A percentile compares a stretch with the other conserved stretches of the same genome.
phyloP scores from a whole-genome alignment of 2,888 invertebrate genomes.

The Cactoblastis cactorum region DNA sequence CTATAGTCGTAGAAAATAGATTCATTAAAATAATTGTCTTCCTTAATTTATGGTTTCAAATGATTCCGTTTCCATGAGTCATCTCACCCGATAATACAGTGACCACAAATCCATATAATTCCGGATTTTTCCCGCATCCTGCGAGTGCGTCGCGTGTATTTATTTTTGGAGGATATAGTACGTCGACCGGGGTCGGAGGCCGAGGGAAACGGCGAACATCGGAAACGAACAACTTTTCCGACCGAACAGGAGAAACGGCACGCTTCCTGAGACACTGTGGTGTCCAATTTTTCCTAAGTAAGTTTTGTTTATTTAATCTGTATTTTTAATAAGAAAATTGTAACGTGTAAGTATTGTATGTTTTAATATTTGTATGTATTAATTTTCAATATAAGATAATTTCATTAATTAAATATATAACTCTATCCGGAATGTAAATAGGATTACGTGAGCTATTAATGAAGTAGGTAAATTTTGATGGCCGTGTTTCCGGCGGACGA shows the following conservation, averaged over 20 bases:
- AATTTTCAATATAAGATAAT: too few species aligned
- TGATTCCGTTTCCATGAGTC: not conserved
- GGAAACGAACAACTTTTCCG: slow-evolving; percentile 75
- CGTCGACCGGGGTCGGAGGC: slow-evolving; percentile 39
- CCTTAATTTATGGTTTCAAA: too few species aligned
- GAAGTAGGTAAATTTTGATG: slow-evolving; percentile 7
- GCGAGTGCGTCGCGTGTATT: slow-evolving; percentile 54
- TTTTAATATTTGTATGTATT: too few species aligned
- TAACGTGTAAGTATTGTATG: too few species aligned
- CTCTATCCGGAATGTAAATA: not conserved
- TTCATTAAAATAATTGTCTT: too few species aligned
- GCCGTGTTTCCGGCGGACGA: not conserved
- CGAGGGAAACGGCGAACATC: slow-evolving; percentile 63
- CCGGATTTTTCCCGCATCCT: slow-evolving; percentile 59
- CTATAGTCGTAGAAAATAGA: too few species aligned
- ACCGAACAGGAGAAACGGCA: slow-evolving; percentile 55
- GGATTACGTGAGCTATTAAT: not conserved
- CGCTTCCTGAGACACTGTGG: slow-evolving; percentile 46
- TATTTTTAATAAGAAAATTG: not conserved
- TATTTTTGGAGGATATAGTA: slow-evolving; percentile 56
- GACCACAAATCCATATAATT: slow-evolving; percentile 33
- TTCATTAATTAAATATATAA: slow-evolving; percentile 1
- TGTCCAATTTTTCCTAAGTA: slow-evolving; percentile 23
- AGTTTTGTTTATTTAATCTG: not conserved
- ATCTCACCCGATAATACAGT: not conserved